These are phyloP conservation scores for Neodiprion fabricii DNA, from an alignment of 1,140 invertebrate species.

Conservation along the genomic window DNA sequence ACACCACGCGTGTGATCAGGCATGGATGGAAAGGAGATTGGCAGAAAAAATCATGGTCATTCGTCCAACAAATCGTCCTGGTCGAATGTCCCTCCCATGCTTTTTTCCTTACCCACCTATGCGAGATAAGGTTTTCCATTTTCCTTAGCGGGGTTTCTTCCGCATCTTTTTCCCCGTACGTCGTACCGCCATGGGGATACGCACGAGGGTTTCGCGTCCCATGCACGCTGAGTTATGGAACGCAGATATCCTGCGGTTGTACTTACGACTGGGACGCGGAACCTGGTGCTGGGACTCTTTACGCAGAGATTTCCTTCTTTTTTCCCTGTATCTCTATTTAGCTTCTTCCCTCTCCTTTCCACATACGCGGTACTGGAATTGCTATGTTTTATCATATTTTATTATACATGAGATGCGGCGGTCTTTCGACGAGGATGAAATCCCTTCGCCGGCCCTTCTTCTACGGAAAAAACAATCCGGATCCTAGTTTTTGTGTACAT, in stretches of 20 bases:
- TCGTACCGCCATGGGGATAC: not conserved
- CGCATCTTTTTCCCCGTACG: not conserved
- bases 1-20: not conserved
- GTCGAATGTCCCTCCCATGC: constrained; percentile 21
- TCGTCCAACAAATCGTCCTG: constrained; percentile 39
- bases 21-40: not conserved
- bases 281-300: constrained; percentile 23
- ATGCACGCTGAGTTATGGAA: constrained; percentile 37
- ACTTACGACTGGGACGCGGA: constrained; percentile 27
- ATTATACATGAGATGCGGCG: constrained; percentile 40
- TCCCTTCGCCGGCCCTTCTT: constrained; percentile 13
- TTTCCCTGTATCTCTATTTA: not conserved
- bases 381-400: constrained; percentile 44
- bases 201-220: constrained; percentile 8
- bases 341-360: constrained; percentile 23
- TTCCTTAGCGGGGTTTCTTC: constrained; percentile 17
- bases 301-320: not conserved
- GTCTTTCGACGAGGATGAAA: not conserved
- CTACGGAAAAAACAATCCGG: not conserved
- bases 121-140: constrained; percentile 44
- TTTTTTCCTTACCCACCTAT: constrained; percentile 21
- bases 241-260: constrained; percentile 34
- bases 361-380: constrained; percentile 26
- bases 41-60: constrained; percentile 32
- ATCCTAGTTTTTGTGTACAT: constrained; percentile 32